A percentile compares a stretch with the other conserved stretches of the same genome.
These are phyloP conservation scores for Rhopilema esculentum DNA, from an alignment of 30 jellyfish, hydroid and myxozoan species.

Conservation along the genomic window DNA sequence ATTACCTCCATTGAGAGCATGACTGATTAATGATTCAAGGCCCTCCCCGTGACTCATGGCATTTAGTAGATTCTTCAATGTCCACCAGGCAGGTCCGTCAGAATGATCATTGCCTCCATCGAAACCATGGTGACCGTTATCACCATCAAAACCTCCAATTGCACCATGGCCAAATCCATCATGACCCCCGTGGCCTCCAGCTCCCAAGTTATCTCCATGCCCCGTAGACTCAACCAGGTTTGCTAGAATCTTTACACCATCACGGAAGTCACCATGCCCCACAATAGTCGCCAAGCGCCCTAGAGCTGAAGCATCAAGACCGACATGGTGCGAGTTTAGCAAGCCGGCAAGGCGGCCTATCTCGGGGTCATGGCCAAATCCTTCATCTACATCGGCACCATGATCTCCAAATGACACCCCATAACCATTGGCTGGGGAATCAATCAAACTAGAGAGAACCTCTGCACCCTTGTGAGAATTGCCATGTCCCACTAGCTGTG, in stretches of 20 bases:
- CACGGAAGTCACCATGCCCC: constrained; percentile 86
- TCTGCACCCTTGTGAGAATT: constrained; percentile 55
- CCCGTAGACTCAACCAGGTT: constrained; percentile 68
- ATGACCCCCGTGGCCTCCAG: constrained; percentile 20
- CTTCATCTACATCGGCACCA: constrained; percentile 32
- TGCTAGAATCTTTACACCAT: constrained; percentile 69
- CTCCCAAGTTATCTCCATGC: constrained; percentile 7
- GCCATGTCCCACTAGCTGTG: constrained; percentile 78
- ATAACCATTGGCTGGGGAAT: constrained; percentile 15
- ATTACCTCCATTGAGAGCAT: constrained; percentile 29
- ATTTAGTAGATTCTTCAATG: constrained; percentile 42
- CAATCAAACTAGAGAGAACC: constrained; percentile 43
- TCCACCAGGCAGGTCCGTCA: constrained; percentile 75
- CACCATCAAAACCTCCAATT: not conserved
- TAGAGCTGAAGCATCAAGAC: constrained; percentile 11
- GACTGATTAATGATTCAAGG: constrained; percentile 37
- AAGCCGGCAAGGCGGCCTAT: constrained; percentile 26
- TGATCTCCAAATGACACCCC: constrained; percentile 51
- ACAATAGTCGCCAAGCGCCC: constrained; percentile 75
- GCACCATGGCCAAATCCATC: not conserved
- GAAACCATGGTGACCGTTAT: constrained; percentile 4
- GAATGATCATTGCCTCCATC: constrained; percentile 56
- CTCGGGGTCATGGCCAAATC: constrained; percentile 49
- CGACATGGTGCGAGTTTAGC: constrained; percentile 55
- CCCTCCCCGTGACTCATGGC: constrained; percentile 44